Base-by-base conservation (phyloP, 2,888 invertebrate species). In the Melieria crassipennis region DNA sequence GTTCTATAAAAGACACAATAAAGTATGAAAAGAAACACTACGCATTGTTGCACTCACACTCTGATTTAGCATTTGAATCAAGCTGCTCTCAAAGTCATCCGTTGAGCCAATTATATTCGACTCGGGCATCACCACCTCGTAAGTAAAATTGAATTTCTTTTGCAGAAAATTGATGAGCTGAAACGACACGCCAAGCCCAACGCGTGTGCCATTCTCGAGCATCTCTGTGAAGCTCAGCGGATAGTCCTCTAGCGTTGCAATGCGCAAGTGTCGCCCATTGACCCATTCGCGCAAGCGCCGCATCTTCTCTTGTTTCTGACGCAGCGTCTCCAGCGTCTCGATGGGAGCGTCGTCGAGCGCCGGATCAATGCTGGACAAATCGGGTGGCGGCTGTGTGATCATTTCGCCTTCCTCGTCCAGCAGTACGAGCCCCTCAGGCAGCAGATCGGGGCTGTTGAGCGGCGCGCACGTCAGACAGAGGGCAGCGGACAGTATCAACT, bases 151-250 rank as follows among this genome's bases (percentile, higher is more conserved):
- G 76, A 91, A 92, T 78, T 91, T 91, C 69, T 90, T 83, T 58
- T 89, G 89, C 4, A 95, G 87, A 62, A 94, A 90, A 45, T 92
- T 86, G 9, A 95, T 84, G 66, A 95, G 84, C 66, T 90, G 88
- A 81, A 94, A 95, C 0, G 94, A 92, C 6, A 93, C 91, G 0
- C 95, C 95, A 2, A 79, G 83, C 0, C 94, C 94, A 0, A 87
- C 77, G 5, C 89, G 77, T 0, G 88, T 89, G 1, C 90, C 91
- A 84, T 92, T 90, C 10, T 78, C 77, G 43, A 80, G 74, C 0
- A 70, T 5, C 46, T 86, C 83, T 4, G 88, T 88, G 80, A 89
- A 91, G 79, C 91, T 92, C 43, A 92, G 80, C 0, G 91, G 91
- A 69, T 87, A 90, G 82, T 92, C 92, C 90, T 92, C 85, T 0